Evolutionary conservation across 2,888 invertebrate genomes (phyloP), one percentile per base, ranked within the genome.

Genomic region (Plebejus argus): DNA sequence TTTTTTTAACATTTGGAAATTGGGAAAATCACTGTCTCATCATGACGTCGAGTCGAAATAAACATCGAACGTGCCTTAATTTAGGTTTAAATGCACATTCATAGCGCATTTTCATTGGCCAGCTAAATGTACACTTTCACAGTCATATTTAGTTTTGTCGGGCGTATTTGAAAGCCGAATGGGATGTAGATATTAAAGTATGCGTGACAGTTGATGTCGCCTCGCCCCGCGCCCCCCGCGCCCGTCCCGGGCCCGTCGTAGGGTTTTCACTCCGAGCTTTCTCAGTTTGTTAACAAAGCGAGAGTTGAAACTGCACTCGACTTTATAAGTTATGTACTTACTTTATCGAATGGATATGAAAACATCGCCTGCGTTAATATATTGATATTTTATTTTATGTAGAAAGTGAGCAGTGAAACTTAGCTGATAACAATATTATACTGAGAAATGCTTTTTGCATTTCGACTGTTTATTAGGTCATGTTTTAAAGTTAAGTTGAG

Each of bases 211-310:
- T 83, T 84, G 82, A 81, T 82, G 81, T 84, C 85, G 87, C 84
- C 85, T 84, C 85, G 5, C 18, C 53, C 53, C 53, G 4, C 53
- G 53, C 53, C 53, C 53, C 53, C 4, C 49, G 3, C 49, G 15
- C 45, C 12, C 15, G 10, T 12, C 49, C 15, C 49, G 39, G 39
- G 10, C 49, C 12, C 18, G 87, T 84, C 85, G 84, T 88, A 89
- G 88, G 88, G 87, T 90, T 92, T 90, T 91, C 91, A 89, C 90
- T 86, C 86, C 85, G 86, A 92, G 92, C 93, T 93, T 93, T 93
- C 92, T 88, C 87, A 85, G 86, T 83, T 79, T 77, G 82, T 82
- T 83, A 81, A 81, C 82, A 83, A 80, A 83, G 86, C 83, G 85
- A 86, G 85, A 86, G 83, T 84, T 80, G 86, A 85, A 81, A 83